phyloP scores from a whole-genome alignment of 1,140 invertebrate species.

The Diachasma alloeum region DNA sequence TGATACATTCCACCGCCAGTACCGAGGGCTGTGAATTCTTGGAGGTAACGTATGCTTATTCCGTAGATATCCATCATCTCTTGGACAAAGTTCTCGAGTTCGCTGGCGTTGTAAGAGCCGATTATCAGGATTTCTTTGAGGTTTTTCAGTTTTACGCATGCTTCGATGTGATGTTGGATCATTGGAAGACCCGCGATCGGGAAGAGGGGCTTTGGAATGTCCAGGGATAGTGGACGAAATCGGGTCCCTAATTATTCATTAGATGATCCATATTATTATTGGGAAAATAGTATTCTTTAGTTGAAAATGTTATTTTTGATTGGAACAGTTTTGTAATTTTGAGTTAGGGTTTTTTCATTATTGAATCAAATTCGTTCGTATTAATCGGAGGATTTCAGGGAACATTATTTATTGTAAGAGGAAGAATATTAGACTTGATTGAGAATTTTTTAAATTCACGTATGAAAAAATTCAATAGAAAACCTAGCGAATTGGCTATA shows the following conservation, averaged over 20 bases:
- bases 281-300: no score
- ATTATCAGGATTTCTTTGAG: conserved; percentile 93
- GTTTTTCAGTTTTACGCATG: conserved; percentile 80
- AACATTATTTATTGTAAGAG: no score
- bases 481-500: no score
- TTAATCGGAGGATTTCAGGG: no score
- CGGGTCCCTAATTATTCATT: conserved; percentile 78
- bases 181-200: conserved; percentile 94
- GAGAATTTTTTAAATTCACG: no score
- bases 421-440: no score
- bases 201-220: conserved; percentile 96
- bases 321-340: no score
- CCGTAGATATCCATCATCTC: conserved; percentile 86
- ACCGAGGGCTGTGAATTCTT: conserved; percentile 94
- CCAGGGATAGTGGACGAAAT: conserved; percentile 95
- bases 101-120: conserved; percentile 86
- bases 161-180: conserved; percentile 98
- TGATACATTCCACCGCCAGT: conserved; percentile 98
- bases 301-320: no score
- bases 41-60: conserved; percentile 88
- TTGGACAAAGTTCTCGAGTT: conserved; percentile 84
- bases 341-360: no score
- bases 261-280: no score
- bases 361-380: no score
- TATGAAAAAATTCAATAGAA: no score